Conservation (phyloP, 2,797 vertebrate genomes). For the Siniperca scherzeri region DNA sequence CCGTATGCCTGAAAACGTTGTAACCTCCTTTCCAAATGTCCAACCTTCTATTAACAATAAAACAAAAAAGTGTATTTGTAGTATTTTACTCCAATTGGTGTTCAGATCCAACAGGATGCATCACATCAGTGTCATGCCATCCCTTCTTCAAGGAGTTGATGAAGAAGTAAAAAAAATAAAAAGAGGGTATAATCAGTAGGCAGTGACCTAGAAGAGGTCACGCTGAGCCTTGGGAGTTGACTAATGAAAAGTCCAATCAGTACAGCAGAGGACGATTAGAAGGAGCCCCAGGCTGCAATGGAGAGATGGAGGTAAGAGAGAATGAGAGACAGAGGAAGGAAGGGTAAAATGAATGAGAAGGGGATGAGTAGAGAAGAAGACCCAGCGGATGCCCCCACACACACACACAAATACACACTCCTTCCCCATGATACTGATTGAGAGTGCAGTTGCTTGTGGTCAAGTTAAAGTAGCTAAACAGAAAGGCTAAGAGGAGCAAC, state of each 20-base stretch:
- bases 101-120: constrained; percentile 42
- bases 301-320: constrained; percentile 71
- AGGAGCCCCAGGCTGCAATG: constrained; percentile 79
- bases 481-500: constrained; percentile 53
- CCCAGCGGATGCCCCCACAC: constrained; percentile 24
- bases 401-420: constrained; percentile 30
- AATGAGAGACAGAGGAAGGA: constrained; percentile 61
- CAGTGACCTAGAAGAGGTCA: constrained; percentile 85
- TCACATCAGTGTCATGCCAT: constrained; percentile 60
- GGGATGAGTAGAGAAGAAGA: constrained; percentile 59
- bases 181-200: constrained; percentile 81
- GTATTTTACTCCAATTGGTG: constrained; percentile 13
- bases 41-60: constrained; percentile 27
- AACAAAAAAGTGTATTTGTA: constrained; percentile 32
- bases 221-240: constrained; percentile 79
- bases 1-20: not conserved
- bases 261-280: constrained; percentile 81
- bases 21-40: constrained; percentile 15
- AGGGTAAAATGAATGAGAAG: constrained; percentile 61
- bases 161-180: constrained; percentile 52
- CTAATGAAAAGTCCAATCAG: constrained; percentile 88
- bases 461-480: constrained; percentile 56
- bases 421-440: constrained; percentile 43
- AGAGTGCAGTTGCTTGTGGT: constrained; percentile 53
- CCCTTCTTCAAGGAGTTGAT: constrained; percentile 62